Conservation (phyloP, 2,113 vertebrate species). For the Athene noctua region DNA sequence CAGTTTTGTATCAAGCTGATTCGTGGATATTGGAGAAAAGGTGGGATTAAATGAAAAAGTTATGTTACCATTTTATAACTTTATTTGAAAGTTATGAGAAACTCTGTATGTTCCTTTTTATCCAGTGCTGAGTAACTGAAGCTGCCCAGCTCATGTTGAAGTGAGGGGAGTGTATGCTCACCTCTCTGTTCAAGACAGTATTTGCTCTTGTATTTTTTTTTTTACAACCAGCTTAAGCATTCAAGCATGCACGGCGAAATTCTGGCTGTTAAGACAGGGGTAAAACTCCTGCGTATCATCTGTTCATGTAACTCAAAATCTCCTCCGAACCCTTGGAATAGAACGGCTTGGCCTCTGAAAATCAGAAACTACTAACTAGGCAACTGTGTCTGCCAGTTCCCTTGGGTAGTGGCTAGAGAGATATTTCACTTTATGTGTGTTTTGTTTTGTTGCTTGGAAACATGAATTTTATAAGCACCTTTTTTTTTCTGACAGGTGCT, state of each 20-base stretch:
- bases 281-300: neutral
- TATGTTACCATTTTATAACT: neutral
- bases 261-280: neutral
- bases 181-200: neutral
- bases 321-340: neutral
- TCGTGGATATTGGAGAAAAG: neutral
- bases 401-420: neutral
- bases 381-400: neutral
- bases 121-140: neutral
- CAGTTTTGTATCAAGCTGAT: neutral
- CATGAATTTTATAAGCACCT: neutral
- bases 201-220: neutral
- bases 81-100: neutral
- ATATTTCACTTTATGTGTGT: neutral
- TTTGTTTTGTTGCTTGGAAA: constrained; percentile 34
- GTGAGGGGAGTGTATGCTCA: neutral
- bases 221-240: neutral
- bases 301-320: neutral
- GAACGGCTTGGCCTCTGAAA: neutral
- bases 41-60: neutral
- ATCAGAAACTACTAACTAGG: neutral
- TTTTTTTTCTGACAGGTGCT: neutral
- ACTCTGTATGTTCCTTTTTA: neutral
- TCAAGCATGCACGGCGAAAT: neutral
- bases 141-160: neutral